Evolutionary conservation across 2,113 vertebrate genomes (phyloP).

Genomic region (Platysteira castanea): DNA sequence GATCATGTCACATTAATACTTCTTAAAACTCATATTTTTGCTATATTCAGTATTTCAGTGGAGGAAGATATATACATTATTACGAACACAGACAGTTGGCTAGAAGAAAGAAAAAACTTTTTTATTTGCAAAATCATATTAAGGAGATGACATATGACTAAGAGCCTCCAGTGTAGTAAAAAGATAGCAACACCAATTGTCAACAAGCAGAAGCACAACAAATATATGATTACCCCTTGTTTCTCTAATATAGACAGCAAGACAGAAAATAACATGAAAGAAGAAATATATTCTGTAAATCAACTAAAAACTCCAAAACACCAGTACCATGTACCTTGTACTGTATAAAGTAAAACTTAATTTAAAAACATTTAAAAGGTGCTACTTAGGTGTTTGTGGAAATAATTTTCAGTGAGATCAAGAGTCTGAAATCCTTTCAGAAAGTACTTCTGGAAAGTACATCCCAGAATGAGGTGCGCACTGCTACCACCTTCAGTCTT

Average conservation of each 20-base stretch:
- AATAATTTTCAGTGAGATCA: neutral
- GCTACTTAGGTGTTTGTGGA: neutral
- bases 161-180: neutral
- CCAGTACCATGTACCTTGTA: neutral
- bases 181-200: slow-evolving; percentile 24
- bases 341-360: neutral
- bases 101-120: slow-evolving; percentile 18
- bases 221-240: neutral
- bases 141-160: neutral
- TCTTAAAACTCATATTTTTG: slow-evolving; percentile 9
- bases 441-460: neutral
- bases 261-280: neutral
- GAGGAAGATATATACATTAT: slow-evolving; percentile 28
- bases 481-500: neutral
- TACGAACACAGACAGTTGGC: slow-evolving; percentile 2
- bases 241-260: neutral
- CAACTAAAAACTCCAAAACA: neutral
- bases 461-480: neutral
- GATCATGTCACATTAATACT: neutral
- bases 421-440: neutral
- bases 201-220: slow-evolving; percentile 32
- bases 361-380: neutral
- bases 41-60: neutral
- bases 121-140: slow-evolving; percentile 5
- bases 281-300: neutral